phyloP scores from a whole-genome alignment of 2,113 vertebrate species.

The Smithornis capensis region DNA sequence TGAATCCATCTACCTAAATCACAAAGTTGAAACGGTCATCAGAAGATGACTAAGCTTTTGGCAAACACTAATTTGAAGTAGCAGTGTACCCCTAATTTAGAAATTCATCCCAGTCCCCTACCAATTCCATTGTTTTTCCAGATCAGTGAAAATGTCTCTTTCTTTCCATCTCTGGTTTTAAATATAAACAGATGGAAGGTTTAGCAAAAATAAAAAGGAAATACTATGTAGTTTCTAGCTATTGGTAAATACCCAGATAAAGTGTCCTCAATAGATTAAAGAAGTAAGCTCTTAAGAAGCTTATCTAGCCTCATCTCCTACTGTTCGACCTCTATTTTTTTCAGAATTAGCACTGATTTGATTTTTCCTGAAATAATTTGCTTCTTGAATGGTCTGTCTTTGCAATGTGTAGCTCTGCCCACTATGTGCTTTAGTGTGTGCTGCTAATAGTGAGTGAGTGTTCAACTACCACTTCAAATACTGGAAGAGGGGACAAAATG shows the following conservation, averaged over 20 bases:
- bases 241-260: conserved; percentile 18
- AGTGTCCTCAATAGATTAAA: neutral
- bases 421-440: neutral
- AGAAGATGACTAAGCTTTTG: neutral
- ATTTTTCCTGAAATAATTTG: neutral
- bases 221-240: neutral
- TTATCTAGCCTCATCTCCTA: conserved; percentile 4
- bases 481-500: neutral
- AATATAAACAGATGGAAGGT: neutral
- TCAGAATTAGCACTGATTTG: neutral
- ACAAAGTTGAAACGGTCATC: neutral
- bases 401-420: neutral
- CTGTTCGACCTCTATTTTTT: neutral
- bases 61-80: neutral
- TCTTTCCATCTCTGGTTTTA: neutral
- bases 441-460: fast-evolving
- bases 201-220: neutral
- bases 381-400: neutral
- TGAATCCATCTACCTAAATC: neutral
- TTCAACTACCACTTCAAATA: neutral
- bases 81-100: neutral
- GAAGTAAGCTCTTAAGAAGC: conserved; percentile 40
- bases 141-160: neutral
- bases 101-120: neutral
- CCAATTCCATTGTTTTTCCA: neutral